Evolutionary conservation across 2,888 invertebrate genomes (phyloP).

Genomic region (Aspidiotus destructor): DNA sequence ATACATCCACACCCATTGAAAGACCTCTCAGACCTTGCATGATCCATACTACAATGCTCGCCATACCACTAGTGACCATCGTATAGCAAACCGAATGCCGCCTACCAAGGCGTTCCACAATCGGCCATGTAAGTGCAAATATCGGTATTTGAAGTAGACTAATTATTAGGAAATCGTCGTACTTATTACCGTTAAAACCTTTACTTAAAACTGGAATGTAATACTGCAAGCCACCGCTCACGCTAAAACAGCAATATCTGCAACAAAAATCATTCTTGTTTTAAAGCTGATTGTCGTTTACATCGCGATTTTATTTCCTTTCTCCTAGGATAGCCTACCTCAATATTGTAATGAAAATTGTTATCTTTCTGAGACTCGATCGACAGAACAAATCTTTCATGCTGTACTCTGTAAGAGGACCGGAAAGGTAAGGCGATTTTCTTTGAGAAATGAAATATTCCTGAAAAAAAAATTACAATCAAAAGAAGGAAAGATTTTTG

Average conservation of each 20-base stretch:
- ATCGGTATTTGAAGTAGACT: conserved; percentile 74
- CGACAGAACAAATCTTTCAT: conserved; percentile 61
- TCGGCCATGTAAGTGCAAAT: conserved; percentile 69
- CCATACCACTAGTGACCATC: conserved; percentile 69
- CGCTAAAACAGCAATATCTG: conserved; percentile 73
- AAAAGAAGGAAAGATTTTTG: neutral
- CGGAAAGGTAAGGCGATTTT: conserved; percentile 37
- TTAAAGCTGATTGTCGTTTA: too few species aligned
- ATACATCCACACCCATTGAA: neutral
- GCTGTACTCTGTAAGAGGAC: conserved; percentile 47
- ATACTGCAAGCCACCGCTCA: conserved; percentile 72
- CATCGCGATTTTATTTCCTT: neutral
- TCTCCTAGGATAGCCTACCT: conserved; percentile 45
- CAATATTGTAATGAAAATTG: conserved; percentile 73
- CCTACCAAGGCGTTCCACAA: conserved; percentile 63
- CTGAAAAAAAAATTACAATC: conserved; percentile 13
- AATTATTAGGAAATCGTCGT: conserved; percentile 72
- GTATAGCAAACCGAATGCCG: conserved; percentile 69
- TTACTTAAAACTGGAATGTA: conserved; percentile 65
- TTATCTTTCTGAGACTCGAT: conserved; percentile 66
- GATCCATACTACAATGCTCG: conserved; percentile 62
- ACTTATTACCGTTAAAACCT: conserved; percentile 58
- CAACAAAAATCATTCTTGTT: neutral
- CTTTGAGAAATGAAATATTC: conserved; percentile 22
- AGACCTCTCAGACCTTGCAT: neutral